A percentile compares a stretch with the other conserved stretches of the same genome.
These are phyloP conservation scores for Acipenser transmontanus DNA, from an alignment of 2,797 vertebrate species.

Conservation along the genomic window DNA sequence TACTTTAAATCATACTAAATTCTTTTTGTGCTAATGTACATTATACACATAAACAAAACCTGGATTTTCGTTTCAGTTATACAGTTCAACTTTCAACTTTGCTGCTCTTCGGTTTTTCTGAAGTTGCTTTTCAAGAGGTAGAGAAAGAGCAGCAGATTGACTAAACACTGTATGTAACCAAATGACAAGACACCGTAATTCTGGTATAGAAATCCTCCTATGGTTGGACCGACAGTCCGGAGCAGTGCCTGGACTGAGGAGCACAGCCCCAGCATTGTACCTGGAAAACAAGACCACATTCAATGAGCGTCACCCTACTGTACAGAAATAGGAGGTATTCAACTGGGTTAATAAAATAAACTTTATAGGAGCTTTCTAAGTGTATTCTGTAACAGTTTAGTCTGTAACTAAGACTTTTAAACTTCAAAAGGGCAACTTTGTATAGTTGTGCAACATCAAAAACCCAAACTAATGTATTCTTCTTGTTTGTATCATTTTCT, in stretches of 20 bases:
- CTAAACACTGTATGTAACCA: constrained; percentile 67
- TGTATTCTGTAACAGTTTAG: too few species aligned
- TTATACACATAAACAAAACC: too few species aligned
- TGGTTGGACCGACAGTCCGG: constrained; percentile 77
- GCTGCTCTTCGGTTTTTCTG: constrained; percentile 17
- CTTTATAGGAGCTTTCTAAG: too few species aligned
- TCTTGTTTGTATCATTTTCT: too few species aligned
- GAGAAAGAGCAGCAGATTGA: constrained; percentile 63
- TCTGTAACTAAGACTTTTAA: too few species aligned
- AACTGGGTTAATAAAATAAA: too few species aligned
- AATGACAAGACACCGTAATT: constrained; percentile 76
- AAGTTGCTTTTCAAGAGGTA: constrained; percentile 50
- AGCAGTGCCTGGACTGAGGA: constrained; percentile 75
- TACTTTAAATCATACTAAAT: not conserved
- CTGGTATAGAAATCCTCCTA: constrained; percentile 77
- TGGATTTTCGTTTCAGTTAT: too few species aligned
- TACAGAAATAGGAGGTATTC: not conserved
- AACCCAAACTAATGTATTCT: too few species aligned
- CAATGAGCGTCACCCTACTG: not conserved
- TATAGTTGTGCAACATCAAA: too few species aligned
- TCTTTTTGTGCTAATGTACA: too few species aligned
- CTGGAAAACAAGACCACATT: constrained; percentile 43
- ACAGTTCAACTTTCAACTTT: constrained; percentile 21
- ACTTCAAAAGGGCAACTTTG: too few species aligned
- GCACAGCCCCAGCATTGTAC: constrained; percentile 86